These are phyloP conservation scores for Cygnus olor DNA, from an alignment of 2,797 vertebrate species.

Conservation along the genomic window DNA sequence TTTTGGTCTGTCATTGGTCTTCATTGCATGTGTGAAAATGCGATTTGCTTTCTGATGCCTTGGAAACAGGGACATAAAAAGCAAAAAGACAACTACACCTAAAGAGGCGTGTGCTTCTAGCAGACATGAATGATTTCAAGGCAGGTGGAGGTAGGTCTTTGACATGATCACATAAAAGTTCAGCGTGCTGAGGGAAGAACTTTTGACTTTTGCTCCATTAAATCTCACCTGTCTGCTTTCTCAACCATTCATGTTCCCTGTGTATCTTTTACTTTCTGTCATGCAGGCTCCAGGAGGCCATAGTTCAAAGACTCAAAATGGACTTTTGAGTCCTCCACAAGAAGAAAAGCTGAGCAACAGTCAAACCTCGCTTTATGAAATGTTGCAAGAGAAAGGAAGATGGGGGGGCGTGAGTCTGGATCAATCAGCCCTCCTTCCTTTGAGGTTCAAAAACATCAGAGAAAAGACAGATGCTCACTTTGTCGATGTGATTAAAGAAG, in stretches of 20 bases:
- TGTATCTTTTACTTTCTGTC: neutral
- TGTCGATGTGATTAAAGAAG: constrained; percentile 96
- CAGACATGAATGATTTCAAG: neutral
- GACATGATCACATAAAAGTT: neutral
- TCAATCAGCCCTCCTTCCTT: constrained; percentile 91
- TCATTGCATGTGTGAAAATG: accelerated
- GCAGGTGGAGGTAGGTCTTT: neutral
- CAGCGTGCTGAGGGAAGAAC: neutral
- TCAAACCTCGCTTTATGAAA: constrained; percentile 93
- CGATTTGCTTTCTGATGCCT: neutral
- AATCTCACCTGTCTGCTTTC: neutral
- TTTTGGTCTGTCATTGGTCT: neutral
- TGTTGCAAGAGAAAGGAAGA: constrained; percentile 91
- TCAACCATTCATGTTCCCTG: neutral
- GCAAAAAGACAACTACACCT: neutral
- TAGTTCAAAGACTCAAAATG: constrained; percentile 87
- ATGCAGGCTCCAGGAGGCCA: constrained; percentile 80
- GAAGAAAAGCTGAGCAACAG: constrained; percentile 91
- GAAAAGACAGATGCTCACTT: constrained; percentile 96
- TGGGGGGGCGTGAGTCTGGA: constrained; percentile 89
- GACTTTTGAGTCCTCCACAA: constrained; percentile 88
- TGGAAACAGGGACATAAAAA: neutral
- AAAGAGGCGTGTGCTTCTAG: accelerated
- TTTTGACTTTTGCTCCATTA: neutral
- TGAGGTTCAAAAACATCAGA: constrained; percentile 92